These are phyloP conservation scores for Sinocyclocheilus grahami DNA, from an alignment of 2,113 vertebrate genomes.

Conservation along the genomic window DNA sequence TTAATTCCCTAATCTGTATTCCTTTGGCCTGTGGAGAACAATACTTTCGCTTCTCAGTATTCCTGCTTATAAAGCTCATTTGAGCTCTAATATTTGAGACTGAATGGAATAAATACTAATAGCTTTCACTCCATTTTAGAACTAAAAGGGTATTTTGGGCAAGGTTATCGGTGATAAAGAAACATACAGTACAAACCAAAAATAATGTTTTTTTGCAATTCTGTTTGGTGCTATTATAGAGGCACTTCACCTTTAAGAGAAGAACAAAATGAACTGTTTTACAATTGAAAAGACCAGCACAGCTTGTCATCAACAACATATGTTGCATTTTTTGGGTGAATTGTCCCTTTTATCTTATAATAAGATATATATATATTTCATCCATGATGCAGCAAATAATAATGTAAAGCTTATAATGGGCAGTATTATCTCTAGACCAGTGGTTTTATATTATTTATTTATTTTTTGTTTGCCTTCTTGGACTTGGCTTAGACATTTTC, in stretches of 20 bases:
- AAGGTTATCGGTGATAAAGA: neutral
- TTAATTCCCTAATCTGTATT: constrained; percentile 47
- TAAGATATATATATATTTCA: too few species aligned
- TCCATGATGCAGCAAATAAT: neutral
- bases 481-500: too few species aligned
- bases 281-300: neutral
- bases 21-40: constrained; percentile 33
- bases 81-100: constrained; percentile 19
- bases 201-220: neutral
- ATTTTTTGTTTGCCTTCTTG: too few species aligned
- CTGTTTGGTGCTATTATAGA: neutral
- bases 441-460: too few species aligned
- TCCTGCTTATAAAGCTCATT: constrained; percentile 23
- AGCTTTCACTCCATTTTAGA: neutral
- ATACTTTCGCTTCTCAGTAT: constrained; percentile 16
- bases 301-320: neutral
- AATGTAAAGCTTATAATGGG: too few species aligned
- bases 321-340: neutral
- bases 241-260: neutral
- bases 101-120: constrained; percentile 13
- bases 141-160: constrained; percentile 1
- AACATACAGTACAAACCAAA: neutral
- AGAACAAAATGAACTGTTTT: neutral
- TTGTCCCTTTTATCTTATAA: neutral
- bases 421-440: too few species aligned